Conservation (phyloP, 2,797 vertebrate genomes). For the Botia kubotai region DNA sequence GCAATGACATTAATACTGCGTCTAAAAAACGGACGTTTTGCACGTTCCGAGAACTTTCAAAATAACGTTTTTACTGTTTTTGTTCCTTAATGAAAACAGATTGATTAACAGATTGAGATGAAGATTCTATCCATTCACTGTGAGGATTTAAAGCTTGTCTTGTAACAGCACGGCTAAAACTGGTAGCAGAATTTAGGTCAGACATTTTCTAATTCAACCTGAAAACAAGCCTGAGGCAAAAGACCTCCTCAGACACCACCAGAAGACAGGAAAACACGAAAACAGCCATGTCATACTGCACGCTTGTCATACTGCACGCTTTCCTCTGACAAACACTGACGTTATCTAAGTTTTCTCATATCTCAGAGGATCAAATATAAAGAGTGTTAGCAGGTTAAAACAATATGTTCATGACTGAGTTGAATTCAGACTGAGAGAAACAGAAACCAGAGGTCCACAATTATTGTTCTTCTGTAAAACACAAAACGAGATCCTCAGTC, state of each 20-base stretch:
- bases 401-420: too few relatives aligned
- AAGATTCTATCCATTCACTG: conserved; percentile 62
- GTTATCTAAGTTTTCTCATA: not conserved
- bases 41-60: too few relatives aligned
- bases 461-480: too few relatives aligned
- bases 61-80: too few relatives aligned
- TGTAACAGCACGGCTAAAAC: conserved; percentile 56
- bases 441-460: too few relatives aligned
- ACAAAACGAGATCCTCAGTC: too few relatives aligned
- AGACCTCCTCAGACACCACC: not conserved
- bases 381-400: too few relatives aligned
- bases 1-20: too few relatives aligned
- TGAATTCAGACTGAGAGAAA: too few relatives aligned
- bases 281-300: not conserved
- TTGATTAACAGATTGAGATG: conserved; percentile 70
- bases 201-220: conserved; percentile 19
- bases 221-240: conserved; percentile 9
- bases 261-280: not conserved
- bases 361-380: not conserved
- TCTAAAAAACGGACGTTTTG: too few relatives aligned
- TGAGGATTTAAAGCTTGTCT: conserved; percentile 31
- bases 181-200: conserved; percentile 30
- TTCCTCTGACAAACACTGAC: conserved; percentile 21
- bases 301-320: not conserved
- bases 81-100: conserved; percentile 16